phyloP scores from a whole-genome alignment of 2,797 vertebrate species.

The Pristis pectinata region DNA sequence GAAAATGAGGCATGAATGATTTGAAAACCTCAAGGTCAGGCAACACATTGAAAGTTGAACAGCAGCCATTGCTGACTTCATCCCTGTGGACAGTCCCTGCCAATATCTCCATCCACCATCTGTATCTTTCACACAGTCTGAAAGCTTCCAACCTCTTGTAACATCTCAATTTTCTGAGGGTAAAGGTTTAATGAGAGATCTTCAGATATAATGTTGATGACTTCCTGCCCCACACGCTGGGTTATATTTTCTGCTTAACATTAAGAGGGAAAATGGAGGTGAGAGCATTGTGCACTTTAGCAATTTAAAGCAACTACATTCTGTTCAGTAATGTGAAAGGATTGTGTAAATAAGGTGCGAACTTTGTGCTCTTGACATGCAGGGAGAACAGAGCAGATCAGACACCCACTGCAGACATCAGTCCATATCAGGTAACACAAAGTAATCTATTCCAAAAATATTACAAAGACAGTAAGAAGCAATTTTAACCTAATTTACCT shows the following conservation, averaged over 20 bases:
- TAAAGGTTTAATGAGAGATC: background rate
- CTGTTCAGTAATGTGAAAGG: background rate
- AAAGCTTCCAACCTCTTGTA: background rate
- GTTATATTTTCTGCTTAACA: background rate
- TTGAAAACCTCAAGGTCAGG: background rate
- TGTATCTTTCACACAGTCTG: background rate
- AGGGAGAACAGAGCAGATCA: background rate
- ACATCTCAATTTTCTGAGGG: background rate
- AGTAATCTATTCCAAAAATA: background rate
- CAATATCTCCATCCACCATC: conserved; percentile 12
- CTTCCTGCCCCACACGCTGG: background rate
- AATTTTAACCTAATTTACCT: background rate
- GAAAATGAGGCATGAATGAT: background rate
- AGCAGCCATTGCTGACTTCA: background rate
- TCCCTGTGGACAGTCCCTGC: background rate
- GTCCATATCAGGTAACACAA: background rate
- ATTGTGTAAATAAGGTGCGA: background rate
- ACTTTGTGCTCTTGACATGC: background rate
- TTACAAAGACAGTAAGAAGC: too few species aligned
- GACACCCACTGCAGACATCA: background rate
- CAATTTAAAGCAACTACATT: background rate
- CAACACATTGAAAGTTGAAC: background rate
- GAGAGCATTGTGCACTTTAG: background rate
- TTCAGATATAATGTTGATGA: background rate
- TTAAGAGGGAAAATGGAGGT: background rate